Evolutionary conservation across 92 coral and sea anemone genomes (phyloP).

Genomic region (Zoanthus gigantus): DNA sequence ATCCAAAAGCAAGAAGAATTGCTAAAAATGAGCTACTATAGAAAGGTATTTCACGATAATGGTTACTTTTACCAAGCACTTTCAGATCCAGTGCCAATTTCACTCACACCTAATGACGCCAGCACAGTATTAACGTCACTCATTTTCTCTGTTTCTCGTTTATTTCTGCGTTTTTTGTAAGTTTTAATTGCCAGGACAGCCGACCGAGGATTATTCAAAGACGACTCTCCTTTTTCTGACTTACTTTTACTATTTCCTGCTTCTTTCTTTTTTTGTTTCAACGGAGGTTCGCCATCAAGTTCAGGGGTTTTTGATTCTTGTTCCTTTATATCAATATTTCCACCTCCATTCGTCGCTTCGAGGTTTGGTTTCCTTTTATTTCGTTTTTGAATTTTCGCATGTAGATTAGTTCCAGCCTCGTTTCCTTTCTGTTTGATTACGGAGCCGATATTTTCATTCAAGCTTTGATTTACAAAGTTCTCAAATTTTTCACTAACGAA

Average conservation of each 20-base stretch:
- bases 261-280: slow-evolving; percentile 19
- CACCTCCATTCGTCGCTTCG: not conserved
- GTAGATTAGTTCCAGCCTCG: not conserved
- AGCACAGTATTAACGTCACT: not conserved
- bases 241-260: not conserved
- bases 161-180: not conserved
- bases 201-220: slow-evolving; percentile 30
- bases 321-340: not conserved
- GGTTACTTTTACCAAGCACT: slow-evolving; percentile 14
- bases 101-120: not conserved
- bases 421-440: not conserved
- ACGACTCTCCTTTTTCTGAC: slow-evolving; percentile 20
- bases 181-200: slow-evolving; percentile 31
- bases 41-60: not conserved
- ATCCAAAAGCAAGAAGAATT: too few relatives aligned
- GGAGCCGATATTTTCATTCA: not conserved
- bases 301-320: not conserved
- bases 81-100: slow-evolving; percentile 29
- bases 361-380: not conserved
- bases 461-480: not conserved
- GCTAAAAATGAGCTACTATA: too few relatives aligned
- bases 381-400: not conserved
- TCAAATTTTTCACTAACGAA: not conserved
- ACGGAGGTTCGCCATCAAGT: slow-evolving; percentile 16
- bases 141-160: not conserved